Evolutionary conservation across 2,113 vertebrate genomes (phyloP), one percentile per base, ranked within the genome.

Genomic region (Lontra canadensis): DNA sequence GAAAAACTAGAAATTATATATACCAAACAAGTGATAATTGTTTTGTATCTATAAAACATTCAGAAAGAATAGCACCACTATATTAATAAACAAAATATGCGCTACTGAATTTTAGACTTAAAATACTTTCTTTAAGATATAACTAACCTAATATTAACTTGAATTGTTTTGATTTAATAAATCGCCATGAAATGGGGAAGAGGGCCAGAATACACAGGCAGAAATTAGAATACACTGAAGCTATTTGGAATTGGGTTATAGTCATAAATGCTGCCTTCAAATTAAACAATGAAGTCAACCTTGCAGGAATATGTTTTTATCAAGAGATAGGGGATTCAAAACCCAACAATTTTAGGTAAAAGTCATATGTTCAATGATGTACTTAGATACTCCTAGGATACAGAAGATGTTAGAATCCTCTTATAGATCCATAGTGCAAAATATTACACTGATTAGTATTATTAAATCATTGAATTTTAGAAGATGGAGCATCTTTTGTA

Each of bases 1-100:
- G 34, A 61, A 82, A 88, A 34, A 26, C 20, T 63, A 49, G 25
- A 94, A 73, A 89, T 82, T 52, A 61, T 36, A 42, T 39, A 73
- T 52, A 4, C 1, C 25, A 73, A 71, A 81, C 39, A 49, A 59
- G 17, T 61, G 31, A 20, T 79, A 80, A 88, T 2, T 57, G 1
- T 47, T 69, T 25, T 47, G 3, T 80, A 6, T 47, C 15, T 49
- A 25, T 31, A 61, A 79, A 36, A 57, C 3, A 69, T 88, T 88
- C 61, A 94, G 29, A 80, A 81, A 59, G 26, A 94, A 49, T 63
- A 21, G 6, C 18, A 81, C 26, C 39, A 63, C 31, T 74, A 39
- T 25, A 57, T 73, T 49, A 63, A 82, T 81, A 65, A 61, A 49
- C 29, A 52, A 4, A 2, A 61, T 21, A 61, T 44, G 9, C 31